Evolutionary conservation across 1,140 invertebrate species (phyloP), one percentile per base, ranked within the genome.

Genomic region (Drosophila obscura): DNA sequence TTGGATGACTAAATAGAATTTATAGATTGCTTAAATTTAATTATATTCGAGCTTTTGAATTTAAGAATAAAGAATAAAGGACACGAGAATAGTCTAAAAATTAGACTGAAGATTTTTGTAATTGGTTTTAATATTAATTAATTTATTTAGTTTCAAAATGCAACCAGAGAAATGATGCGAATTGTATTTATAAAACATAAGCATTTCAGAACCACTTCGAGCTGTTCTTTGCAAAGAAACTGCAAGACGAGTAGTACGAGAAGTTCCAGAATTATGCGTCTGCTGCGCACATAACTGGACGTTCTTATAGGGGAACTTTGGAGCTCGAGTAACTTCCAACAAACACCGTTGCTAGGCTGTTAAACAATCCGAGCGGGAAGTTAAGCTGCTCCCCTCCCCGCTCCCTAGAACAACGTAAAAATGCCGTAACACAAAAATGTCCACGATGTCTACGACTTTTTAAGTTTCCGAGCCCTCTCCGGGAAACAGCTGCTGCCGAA

Each of bases 211-310:
- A 6, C 7, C 8, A 13, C 9, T 13, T 26, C 24, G 24, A 28
- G 28, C 6, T 7, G 28, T 31, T 50, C 49, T 22, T 60, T 31
- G 44, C 1, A 11, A 55, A 55, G 24, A 3, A n/a, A 9, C 68
- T 68, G 41, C 45, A 51, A 16, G 35, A 24, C 22, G 22, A 24
- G 22, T 24, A 24, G 22, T 19, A 19, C 19, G 19, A 19, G 2
- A 4, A 48, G 44, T 48, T 19, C 7, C n/a, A 53, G 55, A 80
- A 73, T 46, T 62, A 73, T 79, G 73, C 67, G 64, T 77, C 73
- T 77, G 52, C 43, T 66, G 73, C 58, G 64, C 69, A 87, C 72
- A 61, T 65, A 87, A 73, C 56, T 77, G 81, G 50, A 84, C 78
- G 59, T 77, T 59, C 35, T 44, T 48, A 66, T 56, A 50, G 24